Base-by-base conservation (phyloP, 1,140 invertebrate species). In the Eriosoma lanigerum region DNA sequence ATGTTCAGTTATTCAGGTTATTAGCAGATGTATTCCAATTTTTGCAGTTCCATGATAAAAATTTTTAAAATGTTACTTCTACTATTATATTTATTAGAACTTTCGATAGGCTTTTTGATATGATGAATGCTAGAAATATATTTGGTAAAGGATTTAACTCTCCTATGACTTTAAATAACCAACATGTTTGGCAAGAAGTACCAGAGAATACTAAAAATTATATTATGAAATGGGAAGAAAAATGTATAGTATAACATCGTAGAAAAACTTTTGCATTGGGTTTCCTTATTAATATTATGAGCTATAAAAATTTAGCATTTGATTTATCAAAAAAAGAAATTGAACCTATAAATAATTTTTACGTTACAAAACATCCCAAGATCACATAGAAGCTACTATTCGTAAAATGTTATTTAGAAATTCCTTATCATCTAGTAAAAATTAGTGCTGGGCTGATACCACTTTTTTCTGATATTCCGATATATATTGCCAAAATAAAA, bases 31-130 rank as follows among this genome's bases (percentile, higher is more conserved):
- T 24, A 60, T 60, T 60, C 4, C 56, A 60, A 6, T 60, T 60
- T 1, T 29, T 60, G 29, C 24, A 60, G 1, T 17, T 24, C 0
- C 15, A 29, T 60, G 13, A 29, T 60, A 5, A 60, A 0, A 17
- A 29, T 60, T 60, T 60, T 60, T 17, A 60, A 60, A 60, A 60
- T 60, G 56, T 24, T 60, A 60, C 24, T 60, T 24, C 56, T 9
- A 60, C 24, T 17, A 70, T 70, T 70, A 0, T 44, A 50, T 70
- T 70, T 70, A 46, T 70, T 44, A 70, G 38, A 9, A 46, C 46
- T 9, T 70, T 70, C 44, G 64, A 66, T 66, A 32, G 64, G 10
- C 29, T 38, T n/a, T 66, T 66, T 66, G 64, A 66, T 66, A 19
- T 66, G 17, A 32, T n/a, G 64, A 66, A 66, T 66, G 64, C 29